These are phyloP conservation scores for Drosophila subsilvestris DNA, from an alignment of 2,888 invertebrate genomes.

Conservation along the genomic window DNA sequence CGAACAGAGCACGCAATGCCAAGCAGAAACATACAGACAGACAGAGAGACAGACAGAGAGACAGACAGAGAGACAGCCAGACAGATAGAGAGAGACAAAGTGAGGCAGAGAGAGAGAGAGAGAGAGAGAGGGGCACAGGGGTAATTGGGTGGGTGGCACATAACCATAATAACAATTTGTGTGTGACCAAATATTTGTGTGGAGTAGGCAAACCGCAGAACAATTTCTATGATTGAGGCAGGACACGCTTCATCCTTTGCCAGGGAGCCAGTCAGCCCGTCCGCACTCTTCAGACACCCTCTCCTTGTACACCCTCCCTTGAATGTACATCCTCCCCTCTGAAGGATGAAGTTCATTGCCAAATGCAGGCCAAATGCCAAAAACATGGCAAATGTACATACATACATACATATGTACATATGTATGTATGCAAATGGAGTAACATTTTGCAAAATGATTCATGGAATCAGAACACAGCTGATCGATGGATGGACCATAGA, in stretches of 20 bases:
- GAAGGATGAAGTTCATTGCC: constrained; percentile 45
- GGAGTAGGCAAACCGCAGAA: constrained; percentile 35
- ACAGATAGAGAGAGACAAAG: background rate
- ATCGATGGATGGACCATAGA: background rate
- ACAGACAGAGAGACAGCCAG: background rate
- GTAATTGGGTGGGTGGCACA: constrained; percentile 9
- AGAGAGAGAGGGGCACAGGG: background rate
- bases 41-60: background rate
- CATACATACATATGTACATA: too few species aligned
- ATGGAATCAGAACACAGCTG: background rate
- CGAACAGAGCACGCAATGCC: constrained; percentile 57
- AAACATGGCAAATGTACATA: constrained; percentile 15
- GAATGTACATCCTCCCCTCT: background rate
- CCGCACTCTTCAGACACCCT: background rate
- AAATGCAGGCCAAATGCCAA: constrained; percentile 34
- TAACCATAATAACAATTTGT: constrained; percentile 71
- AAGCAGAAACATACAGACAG: constrained; percentile 7
- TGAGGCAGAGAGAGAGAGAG: background rate
- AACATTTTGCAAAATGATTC: background rate
- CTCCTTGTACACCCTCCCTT: background rate
- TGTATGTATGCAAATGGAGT: background rate
- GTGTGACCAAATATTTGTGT: constrained; percentile 71
- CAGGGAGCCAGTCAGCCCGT: background rate
- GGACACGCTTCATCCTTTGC: constrained; percentile 28
- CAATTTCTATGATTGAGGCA: constrained; percentile 48